Conservation (phyloP, 2,888 invertebrate species). For the Digitonthophagus gazella region DNA sequence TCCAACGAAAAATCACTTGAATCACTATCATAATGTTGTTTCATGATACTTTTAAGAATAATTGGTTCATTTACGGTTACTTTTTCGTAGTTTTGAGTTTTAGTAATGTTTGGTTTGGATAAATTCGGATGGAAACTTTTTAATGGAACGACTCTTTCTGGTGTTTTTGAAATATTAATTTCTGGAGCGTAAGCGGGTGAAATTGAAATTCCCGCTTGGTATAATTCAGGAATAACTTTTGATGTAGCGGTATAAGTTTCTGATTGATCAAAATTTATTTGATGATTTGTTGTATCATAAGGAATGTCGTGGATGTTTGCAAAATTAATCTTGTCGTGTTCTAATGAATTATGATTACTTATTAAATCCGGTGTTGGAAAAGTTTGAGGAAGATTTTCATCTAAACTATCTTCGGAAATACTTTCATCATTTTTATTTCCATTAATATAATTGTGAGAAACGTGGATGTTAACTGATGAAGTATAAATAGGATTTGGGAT, state of each 20-base stretch:
- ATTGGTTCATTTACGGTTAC: slow-evolving; percentile 35
- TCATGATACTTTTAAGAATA: slow-evolving; percentile 43
- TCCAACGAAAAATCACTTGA: slow-evolving; percentile 25
- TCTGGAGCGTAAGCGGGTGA: slow-evolving; percentile 40
- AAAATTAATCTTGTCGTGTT: slow-evolving; percentile 32
- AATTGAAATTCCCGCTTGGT: slow-evolving; percentile 32
- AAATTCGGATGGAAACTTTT: slow-evolving; percentile 26
- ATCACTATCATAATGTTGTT: slow-evolving; percentile 28
- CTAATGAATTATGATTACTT: slow-evolving; percentile 57
- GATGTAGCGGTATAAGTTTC: slow-evolving; percentile 30
- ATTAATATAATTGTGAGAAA: slow-evolving; percentile 56
- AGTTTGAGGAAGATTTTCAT: slow-evolving; percentile 39
- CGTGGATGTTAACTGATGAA: slow-evolving; percentile 60
- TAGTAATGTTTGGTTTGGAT: slow-evolving; percentile 18
- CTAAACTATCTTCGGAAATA: slow-evolving; percentile 56
- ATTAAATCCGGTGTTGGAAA: slow-evolving; percentile 59
- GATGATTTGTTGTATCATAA: slow-evolving; percentile 16
- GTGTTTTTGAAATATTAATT: slow-evolving; percentile 31
- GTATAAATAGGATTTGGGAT: slow-evolving; percentile 48
- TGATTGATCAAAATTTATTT: slow-evolving; percentile 14
- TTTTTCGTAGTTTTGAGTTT: slow-evolving; percentile 12
- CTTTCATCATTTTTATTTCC: slow-evolving; percentile 35
- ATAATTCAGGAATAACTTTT: slow-evolving; percentile 24
- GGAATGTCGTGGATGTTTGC: slow-evolving; percentile 19
- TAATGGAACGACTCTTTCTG: slow-evolving; percentile 35